Evolutionary conservation across 2,113 vertebrate genomes (phyloP), one percentile per base, ranked within the genome.

Genomic region (Ursus arctos): DNA sequence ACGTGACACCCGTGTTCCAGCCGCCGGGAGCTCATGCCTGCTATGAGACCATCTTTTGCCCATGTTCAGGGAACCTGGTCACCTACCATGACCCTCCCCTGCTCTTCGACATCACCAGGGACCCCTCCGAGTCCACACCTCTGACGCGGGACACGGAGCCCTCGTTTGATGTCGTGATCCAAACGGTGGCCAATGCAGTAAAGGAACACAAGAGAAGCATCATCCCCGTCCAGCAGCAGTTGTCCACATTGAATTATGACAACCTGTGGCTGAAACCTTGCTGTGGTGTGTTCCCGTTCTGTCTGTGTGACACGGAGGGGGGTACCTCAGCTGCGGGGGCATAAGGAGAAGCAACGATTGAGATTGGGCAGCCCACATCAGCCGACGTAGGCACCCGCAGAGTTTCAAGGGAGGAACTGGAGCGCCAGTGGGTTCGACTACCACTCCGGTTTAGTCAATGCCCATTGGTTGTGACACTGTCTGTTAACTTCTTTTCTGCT

Each of bases 221-320:
- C 40, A 63, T 31, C 1, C 81, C 98, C 0, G 98, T 98, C 18
- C 98, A 98, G 10, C 91, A 97, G 33, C 99, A 99, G 98, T 88
- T 99, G 88, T 99, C 99, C 0, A 3, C 65, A 11, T 77, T 91
- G 15, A 99, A 57, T 99, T 16, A 99, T 99, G 99, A 99, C 98
- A 63, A 99, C 99, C 97, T 98, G 0, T 99, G 99, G 99, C 98
- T 99, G n/a, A 99, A 99, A 98, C 99, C 99, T 0, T 99, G 99
- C 98, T 99, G 99, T 87, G 99, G 99, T n/a, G 98, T 98, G 0
- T 99, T 99, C 97, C 99, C 99, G 0, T 99, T 99, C 94, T 99
- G 99, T 82, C 98, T 99, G 95, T 99, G 99, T 93, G 98, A 98
- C 77, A 98, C 97, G 61, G 97, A 98, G 91, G 36, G 8, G 74